Conservation (phyloP, 2,888 invertebrate genomes). For the Tanypteryx hageni region DNA sequence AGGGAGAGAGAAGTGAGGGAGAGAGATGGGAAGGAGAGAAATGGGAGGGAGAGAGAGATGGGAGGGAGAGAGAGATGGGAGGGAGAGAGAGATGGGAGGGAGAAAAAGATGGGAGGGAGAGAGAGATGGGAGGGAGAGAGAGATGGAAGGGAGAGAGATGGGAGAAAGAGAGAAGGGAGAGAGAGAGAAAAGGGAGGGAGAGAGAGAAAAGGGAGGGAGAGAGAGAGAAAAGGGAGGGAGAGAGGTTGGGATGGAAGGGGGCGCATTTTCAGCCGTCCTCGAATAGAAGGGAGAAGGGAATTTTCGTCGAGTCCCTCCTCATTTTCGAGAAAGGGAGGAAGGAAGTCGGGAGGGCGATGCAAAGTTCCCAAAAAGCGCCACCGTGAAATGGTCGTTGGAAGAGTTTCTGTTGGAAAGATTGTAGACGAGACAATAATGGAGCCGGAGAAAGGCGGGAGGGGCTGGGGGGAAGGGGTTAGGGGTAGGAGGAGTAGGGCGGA, state of each 20-base stretch:
- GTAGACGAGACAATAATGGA: background rate
- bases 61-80: too few species aligned
- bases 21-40: background rate
- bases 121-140: background rate
- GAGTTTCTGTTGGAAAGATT: slow-evolving; percentile 13
- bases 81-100: background rate
- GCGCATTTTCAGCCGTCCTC: background rate
- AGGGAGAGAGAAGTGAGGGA: background rate
- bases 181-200: too few species aligned
- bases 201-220: background rate
- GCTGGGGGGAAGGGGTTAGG: background rate
- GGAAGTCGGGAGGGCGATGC: background rate
- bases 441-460: background rate
- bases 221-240: background rate
- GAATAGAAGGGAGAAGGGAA: too few species aligned
- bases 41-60: background rate
- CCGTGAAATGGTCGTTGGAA: background rate
- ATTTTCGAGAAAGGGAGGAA: background rate
- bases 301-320: background rate
- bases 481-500: too few species aligned
- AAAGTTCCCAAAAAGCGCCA: background rate
- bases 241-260: background rate
- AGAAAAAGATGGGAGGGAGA: background rate
- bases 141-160: background rate
- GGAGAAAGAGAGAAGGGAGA: background rate